A percentile compares a stretch with the other conserved stretches of the same genome.
These are phyloP conservation scores for Tenualosa thibaudeaui DNA, from an alignment of 2,797 vertebrate species.

Conservation along the genomic window DNA sequence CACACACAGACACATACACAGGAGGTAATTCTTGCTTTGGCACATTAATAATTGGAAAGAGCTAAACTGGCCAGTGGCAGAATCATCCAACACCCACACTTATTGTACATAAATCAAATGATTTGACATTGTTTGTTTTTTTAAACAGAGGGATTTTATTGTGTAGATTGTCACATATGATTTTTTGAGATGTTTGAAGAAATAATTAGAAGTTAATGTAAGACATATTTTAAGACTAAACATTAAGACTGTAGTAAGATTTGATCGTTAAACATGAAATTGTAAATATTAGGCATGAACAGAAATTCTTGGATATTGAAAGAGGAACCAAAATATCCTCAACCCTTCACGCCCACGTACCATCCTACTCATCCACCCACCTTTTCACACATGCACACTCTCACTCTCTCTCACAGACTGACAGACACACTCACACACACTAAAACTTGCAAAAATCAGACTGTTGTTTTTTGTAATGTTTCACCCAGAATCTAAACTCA, in stretches of 20 bases:
- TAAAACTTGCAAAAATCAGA: neutral
- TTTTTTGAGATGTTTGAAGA: neutral
- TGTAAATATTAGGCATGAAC: neutral
- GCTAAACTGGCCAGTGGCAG: neutral
- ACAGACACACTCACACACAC: neutral
- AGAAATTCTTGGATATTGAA: neutral
- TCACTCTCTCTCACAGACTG: too few species aligned
- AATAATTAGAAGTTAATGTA: neutral
- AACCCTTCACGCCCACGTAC: neutral
- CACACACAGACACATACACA: neutral
- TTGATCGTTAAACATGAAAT: neutral
- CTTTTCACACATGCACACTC: neutral
- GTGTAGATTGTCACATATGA: neutral
- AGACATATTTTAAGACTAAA: too few species aligned
- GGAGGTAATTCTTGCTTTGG: too few species aligned
- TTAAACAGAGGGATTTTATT: conserved; percentile 18
- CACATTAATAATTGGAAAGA: too few species aligned
- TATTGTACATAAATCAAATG: too few species aligned
- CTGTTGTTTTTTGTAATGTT: neutral
- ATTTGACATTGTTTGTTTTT: too few species aligned
- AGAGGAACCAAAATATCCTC: conserved; percentile 15
- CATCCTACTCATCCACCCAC: conserved; percentile 4
- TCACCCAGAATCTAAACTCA: neutral
- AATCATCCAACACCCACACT: neutral
- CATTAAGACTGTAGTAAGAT: neutral